Conservation (phyloP, 2,888 invertebrate species). For the Mamestra brassicae region DNA sequence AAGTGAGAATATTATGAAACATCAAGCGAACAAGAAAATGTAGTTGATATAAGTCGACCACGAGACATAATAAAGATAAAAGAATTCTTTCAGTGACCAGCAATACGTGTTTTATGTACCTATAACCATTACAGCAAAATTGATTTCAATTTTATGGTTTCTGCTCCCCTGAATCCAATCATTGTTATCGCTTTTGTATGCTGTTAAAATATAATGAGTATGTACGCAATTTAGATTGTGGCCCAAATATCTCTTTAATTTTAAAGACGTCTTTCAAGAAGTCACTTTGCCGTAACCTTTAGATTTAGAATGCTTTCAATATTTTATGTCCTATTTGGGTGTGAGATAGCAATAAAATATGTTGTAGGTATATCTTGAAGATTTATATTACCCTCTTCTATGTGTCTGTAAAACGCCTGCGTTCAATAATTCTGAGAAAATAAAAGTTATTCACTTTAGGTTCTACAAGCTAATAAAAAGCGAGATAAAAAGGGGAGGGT, state of each 20-base stretch:
- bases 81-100: slow-evolving; percentile 78
- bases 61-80: slow-evolving; percentile 75
- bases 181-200: slow-evolving; percentile 88
- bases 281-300: slow-evolving; percentile 43
- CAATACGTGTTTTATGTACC: slow-evolving; percentile 85
- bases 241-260: slow-evolving; percentile 68
- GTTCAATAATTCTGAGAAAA: slow-evolving; percentile 12
- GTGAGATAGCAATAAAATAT: slow-evolving; percentile 56
- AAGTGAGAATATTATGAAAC: slow-evolving; percentile 21
- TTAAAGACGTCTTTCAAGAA: slow-evolving; percentile 51
- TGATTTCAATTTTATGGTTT: slow-evolving; percentile 91
- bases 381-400: slow-evolving; percentile 35
- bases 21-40: slow-evolving; percentile 35
- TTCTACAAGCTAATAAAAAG: background rate
- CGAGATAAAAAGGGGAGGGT: background rate
- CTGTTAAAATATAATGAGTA: slow-evolving; percentile 88
- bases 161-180: slow-evolving; percentile 90
- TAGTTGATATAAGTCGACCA: slow-evolving; percentile 39
- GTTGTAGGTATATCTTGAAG: slow-evolving; percentile 32
- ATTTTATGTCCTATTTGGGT: slow-evolving; percentile 49
- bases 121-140: slow-evolving; percentile 89
- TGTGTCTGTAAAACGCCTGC: slow-evolving; percentile 6
- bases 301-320: slow-evolving; percentile 41
- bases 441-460: slow-evolving; percentile 1
- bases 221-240: slow-evolving; percentile 81